Base-by-base conservation (phyloP, 2,888 invertebrate genomes). In the Saturnia pavonia region DNA sequence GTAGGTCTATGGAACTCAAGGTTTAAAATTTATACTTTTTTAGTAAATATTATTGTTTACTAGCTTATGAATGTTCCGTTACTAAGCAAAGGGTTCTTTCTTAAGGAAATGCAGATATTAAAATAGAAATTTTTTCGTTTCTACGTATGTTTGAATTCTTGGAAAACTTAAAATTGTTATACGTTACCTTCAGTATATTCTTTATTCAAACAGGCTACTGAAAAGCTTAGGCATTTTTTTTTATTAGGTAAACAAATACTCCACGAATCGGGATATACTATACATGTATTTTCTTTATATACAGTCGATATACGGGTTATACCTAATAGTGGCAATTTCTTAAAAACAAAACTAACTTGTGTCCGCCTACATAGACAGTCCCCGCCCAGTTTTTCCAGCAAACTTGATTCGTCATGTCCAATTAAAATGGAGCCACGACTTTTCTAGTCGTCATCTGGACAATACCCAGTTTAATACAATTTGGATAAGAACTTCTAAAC, bases 401-500 rank as follows among this genome's bases (percentile, higher is more conserved):
- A 89, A 87, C 86, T 85, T 88, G 86, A 91, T 91, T 91, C 88
- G 89, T 90, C 89, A 91, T 89, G 88, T 89, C 83, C 88, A 91
- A 91, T 91, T 91, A 90, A 88, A 89, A 86, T 80, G 75, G 82
- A 85, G 84, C 84, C 90, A 91, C 89, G 90, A 90, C 78, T 89
- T 89, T 87, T 87, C 85, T 81, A 82, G 83, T 77, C 78, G 76
- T 67, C 75, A 77, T 72, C 75, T 74, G 71, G 48, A 71, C 25
- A 63, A 51, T 43, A 42, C 12, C 16, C 4, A 54, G n/a, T 27
- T 19, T 19, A 67, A 12, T 42, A 54, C 67, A 42, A 66, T 43
- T 25, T 73, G 74, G 76, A 76, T 73, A 65, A 25, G 54, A 8
- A 16, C 14, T 69, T 65, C 25, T 57, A 51, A n/a, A 51, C 19